Conservation (phyloP, 2,888 invertebrate genomes). For the Dasysyrphus tricinctus region DNA sequence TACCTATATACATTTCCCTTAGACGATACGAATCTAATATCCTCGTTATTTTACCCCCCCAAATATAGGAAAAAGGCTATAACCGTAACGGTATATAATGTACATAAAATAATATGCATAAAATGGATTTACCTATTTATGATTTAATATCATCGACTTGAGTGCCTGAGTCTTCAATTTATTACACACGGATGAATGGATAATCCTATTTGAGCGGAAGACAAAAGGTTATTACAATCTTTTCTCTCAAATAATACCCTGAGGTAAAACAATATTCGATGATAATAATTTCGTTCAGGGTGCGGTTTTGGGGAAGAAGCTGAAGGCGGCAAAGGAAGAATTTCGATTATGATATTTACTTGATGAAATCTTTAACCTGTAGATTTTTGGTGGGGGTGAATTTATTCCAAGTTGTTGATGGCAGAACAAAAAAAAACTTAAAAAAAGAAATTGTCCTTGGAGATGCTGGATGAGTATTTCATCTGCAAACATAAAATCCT, state of each 20-base stretch:
- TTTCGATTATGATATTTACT: constrained; percentile 66
- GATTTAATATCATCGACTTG: constrained; percentile 66
- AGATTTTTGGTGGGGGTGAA: constrained; percentile 4
- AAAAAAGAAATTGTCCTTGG: background rate
- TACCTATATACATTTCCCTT: background rate
- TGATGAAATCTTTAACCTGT: constrained; percentile 65
- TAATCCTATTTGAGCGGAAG: constrained; percentile 73
- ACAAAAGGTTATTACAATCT: constrained; percentile 75
- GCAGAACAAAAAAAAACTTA: background rate
- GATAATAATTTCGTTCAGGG: constrained; percentile 57
- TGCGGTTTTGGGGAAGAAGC: constrained; percentile 19
- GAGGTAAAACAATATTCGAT: constrained; percentile 72
- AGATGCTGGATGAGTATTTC: background rate
- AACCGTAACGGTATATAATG: background rate
- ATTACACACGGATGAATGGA: constrained; percentile 74
- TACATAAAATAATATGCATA: constrained; percentile 36
- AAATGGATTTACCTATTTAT: constrained; percentile 60
- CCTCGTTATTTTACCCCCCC: constrained; percentile 27
- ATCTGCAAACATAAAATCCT: background rate
- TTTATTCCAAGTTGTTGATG: background rate
- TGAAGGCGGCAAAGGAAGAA: constrained; percentile 40
- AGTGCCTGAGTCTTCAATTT: constrained; percentile 62
- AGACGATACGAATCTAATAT: constrained; percentile 37
- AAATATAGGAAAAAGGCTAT: background rate
- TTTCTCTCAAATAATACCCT: constrained; percentile 50